Conservation (phyloP, 30 jellyfish, hydroid and myxozoan genomes). For the Turritopsis dohrnii region DNA sequence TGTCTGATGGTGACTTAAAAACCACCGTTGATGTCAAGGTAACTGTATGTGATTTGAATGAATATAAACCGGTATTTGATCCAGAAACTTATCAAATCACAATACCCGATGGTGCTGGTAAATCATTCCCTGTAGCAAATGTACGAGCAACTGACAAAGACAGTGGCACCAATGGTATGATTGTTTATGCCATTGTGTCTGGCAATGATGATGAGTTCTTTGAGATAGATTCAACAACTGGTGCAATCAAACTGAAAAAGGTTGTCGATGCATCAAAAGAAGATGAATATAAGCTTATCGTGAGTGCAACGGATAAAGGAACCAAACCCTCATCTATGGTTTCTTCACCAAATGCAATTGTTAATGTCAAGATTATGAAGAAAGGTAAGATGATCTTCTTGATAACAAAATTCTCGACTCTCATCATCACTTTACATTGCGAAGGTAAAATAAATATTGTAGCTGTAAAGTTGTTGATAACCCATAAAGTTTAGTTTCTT, state of each 20-base stretch:
- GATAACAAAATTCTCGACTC: too few species aligned
- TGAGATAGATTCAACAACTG: conserved; percentile 58
- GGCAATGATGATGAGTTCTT: conserved; percentile 73
- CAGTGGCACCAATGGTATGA: conserved; percentile 59
- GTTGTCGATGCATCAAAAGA: conserved; percentile 74
- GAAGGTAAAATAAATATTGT: too few species aligned
- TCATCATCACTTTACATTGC: too few species aligned
- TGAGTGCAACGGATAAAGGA: conserved; percentile 81
- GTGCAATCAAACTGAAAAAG: conserved; percentile 53
- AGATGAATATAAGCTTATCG: conserved; percentile 50
- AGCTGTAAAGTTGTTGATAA: not conserved
- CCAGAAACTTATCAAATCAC: not conserved
- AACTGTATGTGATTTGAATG: conserved; percentile 5
- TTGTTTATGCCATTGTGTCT: conserved; percentile 27
- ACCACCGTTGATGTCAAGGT: conserved; percentile 5
- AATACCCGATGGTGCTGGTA: not conserved
- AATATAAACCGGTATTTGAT: conserved; percentile 8
- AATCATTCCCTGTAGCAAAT: not conserved
- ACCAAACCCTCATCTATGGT: conserved; percentile 1
- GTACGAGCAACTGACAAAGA: conserved; percentile 74
- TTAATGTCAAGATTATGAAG: conserved; percentile 4
- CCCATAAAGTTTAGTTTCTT: too few species aligned
- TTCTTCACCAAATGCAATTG: conserved; percentile 5
- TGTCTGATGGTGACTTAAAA: not conserved
- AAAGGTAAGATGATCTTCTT: not conserved